phyloP scores from a whole-genome alignment of 1,140 invertebrate species.

The Drosophila nigrodunni region DNA sequence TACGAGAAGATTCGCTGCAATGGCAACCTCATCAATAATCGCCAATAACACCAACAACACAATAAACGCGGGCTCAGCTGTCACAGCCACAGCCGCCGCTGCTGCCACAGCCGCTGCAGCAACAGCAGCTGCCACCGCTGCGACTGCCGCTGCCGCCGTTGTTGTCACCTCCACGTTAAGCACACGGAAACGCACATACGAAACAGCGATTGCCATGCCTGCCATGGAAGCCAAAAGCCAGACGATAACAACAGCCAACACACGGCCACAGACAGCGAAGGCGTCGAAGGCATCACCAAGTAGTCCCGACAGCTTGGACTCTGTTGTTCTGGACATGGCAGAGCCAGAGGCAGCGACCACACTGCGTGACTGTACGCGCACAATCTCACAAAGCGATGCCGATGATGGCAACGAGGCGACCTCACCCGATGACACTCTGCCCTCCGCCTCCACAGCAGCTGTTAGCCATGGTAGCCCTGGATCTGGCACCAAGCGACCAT shows the following conservation, averaged over 20 bases:
- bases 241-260: constrained; percentile 23
- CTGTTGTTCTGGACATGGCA: constrained; percentile 26
- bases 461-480: constrained; percentile 46
- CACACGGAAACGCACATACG: constrained; percentile 78
- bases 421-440: constrained; percentile 54
- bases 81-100: constrained; percentile 27
- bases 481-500: constrained; percentile 62
- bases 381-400: constrained; percentile 75
- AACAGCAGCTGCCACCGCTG: constrained; percentile 30
- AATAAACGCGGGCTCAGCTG: constrained; percentile 66
- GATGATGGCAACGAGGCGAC: constrained; percentile 63
- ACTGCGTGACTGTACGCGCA: constrained; percentile 74
- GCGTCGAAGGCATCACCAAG: not conserved
- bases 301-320: not conserved
- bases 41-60: constrained; percentile 71
- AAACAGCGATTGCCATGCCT: constrained; percentile 77
- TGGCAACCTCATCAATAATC: constrained; percentile 83
- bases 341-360: constrained; percentile 56
- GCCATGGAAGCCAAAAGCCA: constrained; percentile 52
- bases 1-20: constrained; percentile 66
- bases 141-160: constrained; percentile 28
- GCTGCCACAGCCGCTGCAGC: constrained; percentile 32
- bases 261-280: constrained; percentile 13
- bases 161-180: constrained; percentile 54
- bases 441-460: constrained; percentile 29